Evolutionary conservation across 2,113 vertebrate genomes (phyloP), one percentile per base, ranked within the genome.

Genomic region (Triplophysa rosa): DNA sequence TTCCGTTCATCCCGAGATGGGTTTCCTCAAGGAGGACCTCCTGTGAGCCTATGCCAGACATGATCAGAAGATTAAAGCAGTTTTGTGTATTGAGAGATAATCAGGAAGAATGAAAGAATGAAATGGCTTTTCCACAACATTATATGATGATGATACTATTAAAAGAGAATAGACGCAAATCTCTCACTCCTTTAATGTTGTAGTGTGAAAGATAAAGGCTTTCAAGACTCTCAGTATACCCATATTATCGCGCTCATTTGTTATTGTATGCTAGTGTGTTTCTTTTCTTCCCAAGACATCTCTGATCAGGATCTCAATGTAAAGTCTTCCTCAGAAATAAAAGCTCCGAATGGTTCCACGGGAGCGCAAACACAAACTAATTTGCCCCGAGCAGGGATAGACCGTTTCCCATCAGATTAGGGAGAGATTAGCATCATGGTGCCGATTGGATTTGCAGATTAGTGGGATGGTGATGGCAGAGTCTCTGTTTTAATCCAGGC

Each of bases 391-490:
- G 64, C 64, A 2, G 8, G 17, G 40, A 68, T 76, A 67, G 63
- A 74, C 71, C 58, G 40, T 40, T 61, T 68, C 76, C 68, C 61
- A 42, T 80, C 80, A 83, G 77, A 79, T 83, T 75, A 79, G 47
- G 33, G 21, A 70, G 74, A 80, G 77, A 79, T 83, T 79, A 79
- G 42, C 65, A 83, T 83, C 83, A 72, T 63, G 78, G 63, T 58
- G 71, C 33, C 21, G 80, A 84, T 82, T 80, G 83, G 73, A 85
- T 83, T 80, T 69, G 29, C 68, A 83, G 82, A 83, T 83, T 78
- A 82, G 64, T 24, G 13, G 54, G 24, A 76, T 49, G 21, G 64
- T 62, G 67, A 73, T 45, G n/a, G 64, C 52, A 63, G 61, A 67
- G 45, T 54, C 59, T 45, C 7, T 10, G 54, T 67, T 69, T 74